Conservation (phyloP, 2,888 invertebrate genomes). For the Xestia c-nigrum region DNA sequence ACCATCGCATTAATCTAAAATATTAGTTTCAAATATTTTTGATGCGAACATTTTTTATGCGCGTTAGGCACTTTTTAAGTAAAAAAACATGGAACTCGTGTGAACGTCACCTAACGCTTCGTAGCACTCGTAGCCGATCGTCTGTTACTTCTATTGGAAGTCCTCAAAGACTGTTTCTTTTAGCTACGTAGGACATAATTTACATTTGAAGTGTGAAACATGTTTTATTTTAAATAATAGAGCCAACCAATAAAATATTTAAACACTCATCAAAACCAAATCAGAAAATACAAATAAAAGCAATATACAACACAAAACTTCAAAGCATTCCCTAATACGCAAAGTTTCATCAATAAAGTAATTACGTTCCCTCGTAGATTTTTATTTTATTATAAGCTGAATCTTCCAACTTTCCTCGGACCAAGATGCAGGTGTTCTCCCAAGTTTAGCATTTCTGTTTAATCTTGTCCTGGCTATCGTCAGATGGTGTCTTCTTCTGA, state of each 20-base stretch:
- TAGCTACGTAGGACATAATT: no score
- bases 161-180: no score
- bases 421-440: slow-evolving; percentile 51
- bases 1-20: neutral
- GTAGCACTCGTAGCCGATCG: no score
- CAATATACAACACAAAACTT: neutral
- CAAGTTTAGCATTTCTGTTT: slow-evolving; percentile 54
- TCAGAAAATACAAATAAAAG: neutral
- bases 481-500: slow-evolving; percentile 48
- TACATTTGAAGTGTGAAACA: no score
- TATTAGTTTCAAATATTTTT: no score
- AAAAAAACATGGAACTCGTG: no score
- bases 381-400: slow-evolving; percentile 25
- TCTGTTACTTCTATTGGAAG: no score
- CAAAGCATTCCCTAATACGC: neutral
- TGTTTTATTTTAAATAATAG: neutral
- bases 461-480: slow-evolving; percentile 38
- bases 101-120: no score
- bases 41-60: no score
- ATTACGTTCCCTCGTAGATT: slow-evolving; percentile 30
- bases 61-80: no score
- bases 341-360: slow-evolving; percentile 33
- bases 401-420: slow-evolving; percentile 22
- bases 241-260: neutral
- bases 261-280: neutral